Evolutionary conservation across 2,888 invertebrate genomes (phyloP).

Genomic region (Agrochola circellaris): DNA sequence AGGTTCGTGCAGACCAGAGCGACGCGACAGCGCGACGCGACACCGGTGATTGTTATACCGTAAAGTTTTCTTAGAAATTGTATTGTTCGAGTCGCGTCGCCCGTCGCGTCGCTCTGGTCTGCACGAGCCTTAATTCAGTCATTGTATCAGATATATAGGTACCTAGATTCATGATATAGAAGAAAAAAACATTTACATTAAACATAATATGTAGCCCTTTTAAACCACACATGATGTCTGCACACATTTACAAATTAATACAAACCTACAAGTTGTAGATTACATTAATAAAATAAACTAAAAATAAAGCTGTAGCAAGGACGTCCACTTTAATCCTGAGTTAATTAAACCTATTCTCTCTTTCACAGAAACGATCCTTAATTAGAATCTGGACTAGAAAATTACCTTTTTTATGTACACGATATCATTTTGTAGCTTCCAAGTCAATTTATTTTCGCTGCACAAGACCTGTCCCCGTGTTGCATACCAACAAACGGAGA

Average conservation of each 20-base stretch:
- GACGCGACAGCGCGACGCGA: too few relatives aligned
- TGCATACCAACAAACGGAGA: neutral
- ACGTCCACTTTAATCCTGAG: neutral
- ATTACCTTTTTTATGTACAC: neutral
- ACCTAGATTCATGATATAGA: too few relatives aligned
- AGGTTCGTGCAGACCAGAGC: too few relatives aligned
- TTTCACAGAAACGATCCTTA: slow-evolving; percentile 8
- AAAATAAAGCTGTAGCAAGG: neutral
- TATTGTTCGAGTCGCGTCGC: too few relatives aligned
- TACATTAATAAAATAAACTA: neutral
- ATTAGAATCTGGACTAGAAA: neutral
- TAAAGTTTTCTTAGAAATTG: too few relatives aligned
- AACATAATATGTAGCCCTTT: neutral
- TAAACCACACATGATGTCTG: neutral
- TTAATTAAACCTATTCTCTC: slow-evolving; percentile 10
- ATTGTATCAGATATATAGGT: neutral
- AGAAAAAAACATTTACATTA: neutral
- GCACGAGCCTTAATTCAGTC: too few relatives aligned
- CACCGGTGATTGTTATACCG: too few relatives aligned
- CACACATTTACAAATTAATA: too few relatives aligned
- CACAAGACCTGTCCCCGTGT: neutral
- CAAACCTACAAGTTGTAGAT: neutral
- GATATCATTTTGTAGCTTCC: neutral
- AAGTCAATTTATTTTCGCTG: neutral
- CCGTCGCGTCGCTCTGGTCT: too few relatives aligned